Evolutionary conservation across 2,113 vertebrate species (phyloP).

Genomic region (Sakesphorus luctuosus): DNA sequence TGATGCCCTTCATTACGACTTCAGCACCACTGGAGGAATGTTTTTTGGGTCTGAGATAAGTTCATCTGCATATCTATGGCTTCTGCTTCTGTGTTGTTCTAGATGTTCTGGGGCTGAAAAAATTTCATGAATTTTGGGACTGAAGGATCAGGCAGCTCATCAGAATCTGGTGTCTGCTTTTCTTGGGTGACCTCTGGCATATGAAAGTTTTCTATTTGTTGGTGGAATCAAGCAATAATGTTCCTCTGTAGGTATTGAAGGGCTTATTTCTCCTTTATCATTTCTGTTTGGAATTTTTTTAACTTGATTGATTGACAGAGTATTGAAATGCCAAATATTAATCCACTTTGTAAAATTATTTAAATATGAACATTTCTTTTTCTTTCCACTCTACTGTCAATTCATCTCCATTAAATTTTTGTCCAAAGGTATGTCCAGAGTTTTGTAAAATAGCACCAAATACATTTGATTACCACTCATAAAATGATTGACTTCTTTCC

Average conservation of each 20-base stretch:
- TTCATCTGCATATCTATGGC: neutral
- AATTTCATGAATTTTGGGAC: neutral
- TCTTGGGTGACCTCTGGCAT: conserved; percentile 35
- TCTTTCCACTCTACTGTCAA: neutral
- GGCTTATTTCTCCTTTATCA: neutral
- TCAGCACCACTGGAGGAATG: neutral
- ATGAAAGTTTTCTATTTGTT: conserved; percentile 24
- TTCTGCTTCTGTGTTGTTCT: neutral
- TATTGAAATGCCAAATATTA: neutral
- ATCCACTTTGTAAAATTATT: neutral
- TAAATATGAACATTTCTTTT: neutral
- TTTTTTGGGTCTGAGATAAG: neutral
- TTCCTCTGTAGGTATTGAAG: neutral
- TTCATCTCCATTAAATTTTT: neutral
- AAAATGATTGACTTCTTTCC: neutral
- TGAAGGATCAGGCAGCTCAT: conserved; percentile 9
- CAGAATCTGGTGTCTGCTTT: conserved; percentile 20
- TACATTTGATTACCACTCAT: neutral
- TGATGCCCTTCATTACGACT: neutral
- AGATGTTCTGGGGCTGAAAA: neutral
- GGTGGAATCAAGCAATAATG: neutral
- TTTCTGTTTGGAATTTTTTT: neutral
- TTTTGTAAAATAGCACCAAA: neutral
- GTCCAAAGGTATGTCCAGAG: neutral
- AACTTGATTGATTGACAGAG: neutral